Evolutionary conservation across 2,888 invertebrate species (phyloP).

Genomic region (Gnatocerus cornutus): DNA sequence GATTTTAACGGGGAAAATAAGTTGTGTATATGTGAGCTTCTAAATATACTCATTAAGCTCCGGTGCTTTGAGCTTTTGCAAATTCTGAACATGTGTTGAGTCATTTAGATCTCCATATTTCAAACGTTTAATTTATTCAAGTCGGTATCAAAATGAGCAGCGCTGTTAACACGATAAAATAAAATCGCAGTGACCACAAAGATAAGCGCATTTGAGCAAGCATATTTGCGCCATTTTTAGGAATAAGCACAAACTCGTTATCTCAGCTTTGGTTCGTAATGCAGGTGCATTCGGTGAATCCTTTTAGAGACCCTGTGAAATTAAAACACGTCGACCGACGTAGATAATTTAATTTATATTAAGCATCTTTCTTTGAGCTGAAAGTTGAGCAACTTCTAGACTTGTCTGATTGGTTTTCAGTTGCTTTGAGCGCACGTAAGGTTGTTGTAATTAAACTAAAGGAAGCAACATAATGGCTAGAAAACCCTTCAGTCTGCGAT

Average conservation of each 20-base stretch:
- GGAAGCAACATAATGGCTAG: conserved; percentile 35
- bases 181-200: conserved; percentile 11
- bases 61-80: no score
- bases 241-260: conserved; percentile 14
- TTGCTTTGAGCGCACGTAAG: conserved; percentile 41
- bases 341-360: conserved; percentile 40
- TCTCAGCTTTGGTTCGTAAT: conserved; percentile 15
- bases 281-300: conserved; percentile 7
- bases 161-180: conserved; percentile 8
- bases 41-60: no score
- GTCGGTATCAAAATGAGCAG: background rate
- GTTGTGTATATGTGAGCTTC: no score
- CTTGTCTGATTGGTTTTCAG: conserved; percentile 46
- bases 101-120: no score
- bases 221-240: conserved; percentile 12
- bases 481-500: conserved; percentile 28
- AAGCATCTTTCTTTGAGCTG: conserved; percentile 28
- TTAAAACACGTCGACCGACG: conserved; percentile 37
- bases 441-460: conserved; percentile 44
- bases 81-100: no score
- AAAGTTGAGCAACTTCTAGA: conserved; percentile 36
- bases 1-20: no score
- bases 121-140: conserved; percentile 2
- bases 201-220: conserved; percentile 17
- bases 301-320: conserved; percentile 8